These are phyloP conservation scores for Mechanitis mazaeus DNA, from an alignment of 2,888 invertebrate genomes.

Conservation along the genomic window DNA sequence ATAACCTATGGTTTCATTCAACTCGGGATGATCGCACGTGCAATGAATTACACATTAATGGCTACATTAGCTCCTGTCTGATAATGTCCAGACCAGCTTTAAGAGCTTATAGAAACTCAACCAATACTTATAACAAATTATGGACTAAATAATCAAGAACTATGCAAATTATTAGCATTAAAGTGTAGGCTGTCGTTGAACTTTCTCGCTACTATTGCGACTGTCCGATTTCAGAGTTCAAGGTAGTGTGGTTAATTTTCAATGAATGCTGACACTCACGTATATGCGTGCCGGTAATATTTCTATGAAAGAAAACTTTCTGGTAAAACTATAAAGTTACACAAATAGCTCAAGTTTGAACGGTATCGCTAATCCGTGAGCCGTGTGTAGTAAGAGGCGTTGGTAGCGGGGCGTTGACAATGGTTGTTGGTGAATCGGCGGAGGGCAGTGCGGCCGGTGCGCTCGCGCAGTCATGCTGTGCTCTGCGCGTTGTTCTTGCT, in stretches of 20 bases:
- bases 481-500: conserved; percentile 83
- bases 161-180: too few relatives aligned
- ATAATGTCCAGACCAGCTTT: conserved; percentile 38
- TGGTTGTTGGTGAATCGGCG: conserved; percentile 47
- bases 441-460: conserved; percentile 64
- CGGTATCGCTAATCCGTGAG: conserved; percentile 60
- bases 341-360: conserved; percentile 38
- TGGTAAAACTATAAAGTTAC: conserved; percentile 28
- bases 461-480: conserved; percentile 79
- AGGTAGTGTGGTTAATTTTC: too few relatives aligned
- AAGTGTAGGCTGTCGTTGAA: too few relatives aligned
- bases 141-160: neutral
- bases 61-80: conserved; percentile 24
- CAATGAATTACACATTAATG: conserved; percentile 21
- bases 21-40: conserved; percentile 42
- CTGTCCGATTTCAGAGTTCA: too few relatives aligned
- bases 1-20: conserved; percentile 62
- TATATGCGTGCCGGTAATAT: conserved; percentile 14
- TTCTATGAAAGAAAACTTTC: conserved; percentile 20
- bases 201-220: too few relatives aligned
- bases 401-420: conserved; percentile 48
- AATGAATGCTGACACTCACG: too few relatives aligned
- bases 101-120: conserved; percentile 8
- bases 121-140: neutral
- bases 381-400: conserved; percentile 41